These are phyloP conservation scores for Rhingia campestris DNA, from an alignment of 2,888 invertebrate genomes.

Conservation along the genomic window DNA sequence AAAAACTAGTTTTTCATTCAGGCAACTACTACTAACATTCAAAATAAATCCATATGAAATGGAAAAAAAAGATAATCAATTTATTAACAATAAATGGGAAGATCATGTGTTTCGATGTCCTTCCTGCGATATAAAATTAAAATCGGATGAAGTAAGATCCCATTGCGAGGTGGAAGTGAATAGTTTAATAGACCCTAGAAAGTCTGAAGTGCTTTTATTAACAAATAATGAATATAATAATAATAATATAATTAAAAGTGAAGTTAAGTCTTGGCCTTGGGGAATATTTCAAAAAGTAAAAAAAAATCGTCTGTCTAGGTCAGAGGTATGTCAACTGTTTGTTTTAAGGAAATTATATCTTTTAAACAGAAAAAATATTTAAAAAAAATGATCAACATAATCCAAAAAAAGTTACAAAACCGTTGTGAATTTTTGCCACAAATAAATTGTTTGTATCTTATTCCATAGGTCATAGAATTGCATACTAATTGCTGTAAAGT, in stretches of 20 bases:
- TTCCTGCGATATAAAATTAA: slow-evolving; percentile 92
- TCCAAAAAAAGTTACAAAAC: too few species aligned
- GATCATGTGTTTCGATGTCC: slow-evolving; percentile 87
- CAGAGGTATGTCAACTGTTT: slow-evolving; percentile 81
- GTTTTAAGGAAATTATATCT: background rate
- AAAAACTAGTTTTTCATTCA: too few species aligned
- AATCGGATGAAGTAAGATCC: slow-evolving; percentile 91
- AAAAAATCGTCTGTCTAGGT: slow-evolving; percentile 88
- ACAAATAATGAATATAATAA: slow-evolving; percentile 8
- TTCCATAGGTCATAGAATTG: too few species aligned
- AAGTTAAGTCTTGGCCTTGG: slow-evolving; percentile 83
- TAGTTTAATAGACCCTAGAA: background rate
- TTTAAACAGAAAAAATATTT: too few species aligned
- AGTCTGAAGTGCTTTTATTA: background rate
- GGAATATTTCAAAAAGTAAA: slow-evolving; percentile 90
- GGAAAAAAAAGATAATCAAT: too few species aligned
- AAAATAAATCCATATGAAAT: too few species aligned
- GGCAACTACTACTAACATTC: too few species aligned
- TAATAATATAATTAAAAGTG: slow-evolving; percentile 1
- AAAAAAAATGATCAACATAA: too few species aligned
- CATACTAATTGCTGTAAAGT: too few species aligned
- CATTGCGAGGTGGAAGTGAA: slow-evolving; percentile 85
- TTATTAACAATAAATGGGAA: slow-evolving; percentile 55
- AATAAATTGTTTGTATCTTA: too few species aligned
- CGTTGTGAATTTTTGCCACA: too few species aligned